Conservation (phyloP, 1,140 invertebrate genomes). For the Danaus melanippus region DNA sequence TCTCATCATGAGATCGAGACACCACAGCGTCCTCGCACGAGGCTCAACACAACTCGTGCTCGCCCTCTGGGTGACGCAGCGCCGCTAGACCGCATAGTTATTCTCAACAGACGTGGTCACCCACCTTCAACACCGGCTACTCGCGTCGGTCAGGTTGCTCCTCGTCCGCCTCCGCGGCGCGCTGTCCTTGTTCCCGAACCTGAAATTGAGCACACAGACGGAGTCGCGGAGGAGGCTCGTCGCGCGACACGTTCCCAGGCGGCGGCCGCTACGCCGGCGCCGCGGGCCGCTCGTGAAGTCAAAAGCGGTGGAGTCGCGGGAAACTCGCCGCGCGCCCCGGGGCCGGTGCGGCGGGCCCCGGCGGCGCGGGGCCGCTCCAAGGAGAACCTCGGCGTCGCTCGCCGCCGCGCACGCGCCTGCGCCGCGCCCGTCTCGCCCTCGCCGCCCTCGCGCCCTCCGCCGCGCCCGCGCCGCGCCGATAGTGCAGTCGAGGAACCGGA, state of each 20-base stretch:
- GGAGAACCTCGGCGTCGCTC: conserved; percentile 44
- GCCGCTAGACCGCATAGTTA: conserved; percentile 40
- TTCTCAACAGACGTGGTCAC: conserved; percentile 32
- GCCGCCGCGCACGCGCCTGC: conserved; percentile 30
- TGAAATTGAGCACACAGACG: conserved; percentile 12
- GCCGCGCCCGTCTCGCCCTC: conserved; percentile 30
- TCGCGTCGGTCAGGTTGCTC: conserved; percentile 11
- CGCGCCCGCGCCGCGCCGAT: conserved; percentile 16
- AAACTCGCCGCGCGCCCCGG: conserved; percentile 54
- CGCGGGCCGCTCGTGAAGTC: conserved; percentile 30
- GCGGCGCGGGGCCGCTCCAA: conserved; percentile 38
- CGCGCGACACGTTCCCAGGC: conserved; percentile 30
- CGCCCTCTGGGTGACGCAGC: conserved; percentile 23
- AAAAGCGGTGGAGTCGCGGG: conserved; percentile 27
- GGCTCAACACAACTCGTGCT: conserved; percentile 35
- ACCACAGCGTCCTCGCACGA: conserved; percentile 42
- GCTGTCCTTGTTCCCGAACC: conserved; percentile 10
- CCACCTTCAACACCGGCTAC: conserved; percentile 19
- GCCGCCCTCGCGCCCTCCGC: conserved; percentile 22
- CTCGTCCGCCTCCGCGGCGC: conserved; percentile 11
- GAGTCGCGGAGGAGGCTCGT: conserved; percentile 21
- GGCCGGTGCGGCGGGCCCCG: conserved; percentile 40
- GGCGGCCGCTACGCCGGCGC: conserved; percentile 26
- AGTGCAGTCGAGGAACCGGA: conserved; percentile 24
- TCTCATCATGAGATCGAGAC: conserved; percentile 50